These are phyloP conservation scores for Octonoba sinensis DNA, from an alignment of 2,888 invertebrate genomes.

Conservation along the genomic window DNA sequence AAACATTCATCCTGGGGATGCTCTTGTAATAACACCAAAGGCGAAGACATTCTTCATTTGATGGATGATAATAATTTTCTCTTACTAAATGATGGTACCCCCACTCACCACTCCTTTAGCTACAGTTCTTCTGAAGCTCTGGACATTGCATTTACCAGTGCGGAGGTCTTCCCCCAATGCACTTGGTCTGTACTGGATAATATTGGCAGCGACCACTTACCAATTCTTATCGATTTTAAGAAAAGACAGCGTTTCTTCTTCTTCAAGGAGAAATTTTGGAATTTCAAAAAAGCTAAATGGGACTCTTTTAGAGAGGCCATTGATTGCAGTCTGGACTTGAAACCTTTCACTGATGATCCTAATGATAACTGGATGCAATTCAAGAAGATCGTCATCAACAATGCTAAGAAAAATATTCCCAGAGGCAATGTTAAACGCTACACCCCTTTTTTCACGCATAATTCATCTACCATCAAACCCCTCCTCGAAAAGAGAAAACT, in stretches of 20 bases:
- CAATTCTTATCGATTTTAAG: slow-evolving; percentile 18
- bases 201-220: slow-evolving; percentile 20
- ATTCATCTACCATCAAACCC: background rate
- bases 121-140: slow-evolving; percentile 16
- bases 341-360: background rate
- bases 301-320: slow-evolving; percentile 1
- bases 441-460: background rate
- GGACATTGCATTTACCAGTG: slow-evolving; percentile 7
- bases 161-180: slow-evolving; percentile 15
- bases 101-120: slow-evolving; percentile 5
- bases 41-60: background rate
- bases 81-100: slow-evolving; percentile 11
- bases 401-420: slow-evolving; percentile 13
- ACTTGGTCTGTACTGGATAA: slow-evolving; percentile 11
- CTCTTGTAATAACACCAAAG: slow-evolving; percentile 1
- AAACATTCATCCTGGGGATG: slow-evolving; percentile 3
- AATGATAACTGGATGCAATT: background rate
- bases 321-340: background rate
- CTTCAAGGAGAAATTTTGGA: slow-evolving; percentile 12
- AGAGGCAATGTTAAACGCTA: background rate
- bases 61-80: background rate
- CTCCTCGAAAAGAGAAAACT: slow-evolving; percentile 5
- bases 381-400: background rate
- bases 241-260: background rate
- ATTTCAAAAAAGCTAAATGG: slow-evolving; percentile 12